These are phyloP conservation scores for Xenopus borealis DNA, from an alignment of 2,113 vertebrate genomes.

Conservation along the genomic window DNA sequence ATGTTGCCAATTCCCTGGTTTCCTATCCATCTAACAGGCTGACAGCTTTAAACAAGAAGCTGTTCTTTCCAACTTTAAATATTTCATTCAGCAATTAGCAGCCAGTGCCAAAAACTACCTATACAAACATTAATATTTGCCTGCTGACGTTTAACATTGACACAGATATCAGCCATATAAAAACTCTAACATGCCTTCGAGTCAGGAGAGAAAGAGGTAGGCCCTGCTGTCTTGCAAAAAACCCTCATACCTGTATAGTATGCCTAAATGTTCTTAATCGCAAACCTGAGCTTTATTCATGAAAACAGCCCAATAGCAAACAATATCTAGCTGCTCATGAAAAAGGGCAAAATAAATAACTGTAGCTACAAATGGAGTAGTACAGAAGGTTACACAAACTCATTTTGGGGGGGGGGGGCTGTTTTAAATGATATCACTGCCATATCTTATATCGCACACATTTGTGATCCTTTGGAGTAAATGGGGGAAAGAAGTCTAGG, in stretches of 20 bases:
- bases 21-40: slow-evolving; percentile 34
- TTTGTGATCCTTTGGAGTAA: too few species aligned
- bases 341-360: neutral
- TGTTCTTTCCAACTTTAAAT: slow-evolving; percentile 17
- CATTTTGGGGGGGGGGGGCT: too few species aligned
- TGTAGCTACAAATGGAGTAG: too few species aligned
- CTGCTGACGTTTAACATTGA: slow-evolving; percentile 25
- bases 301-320: slow-evolving; percentile 30
- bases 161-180: slow-evolving; percentile 10
- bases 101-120: slow-evolving; percentile 26
- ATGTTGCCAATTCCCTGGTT: slow-evolving; percentile 14
- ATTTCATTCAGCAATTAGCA: slow-evolving; percentile 37
- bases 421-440: too few species aligned
- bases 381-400: too few species aligned
- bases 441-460: too few species aligned
- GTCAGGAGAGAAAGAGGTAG: neutral
- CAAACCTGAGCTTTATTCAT: neutral
- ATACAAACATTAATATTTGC: slow-evolving; percentile 38
- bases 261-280: neutral
- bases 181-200: neutral
- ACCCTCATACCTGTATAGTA: slow-evolving; percentile 1
- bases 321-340: slow-evolving; percentile 12
- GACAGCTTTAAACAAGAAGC: slow-evolving; percentile 38
- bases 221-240: slow-evolving; percentile 3
- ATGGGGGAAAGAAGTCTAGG: too few species aligned